phyloP scores from a whole-genome alignment of 2,113 vertebrate genomes.

The Tragelaphus buxtoni region DNA sequence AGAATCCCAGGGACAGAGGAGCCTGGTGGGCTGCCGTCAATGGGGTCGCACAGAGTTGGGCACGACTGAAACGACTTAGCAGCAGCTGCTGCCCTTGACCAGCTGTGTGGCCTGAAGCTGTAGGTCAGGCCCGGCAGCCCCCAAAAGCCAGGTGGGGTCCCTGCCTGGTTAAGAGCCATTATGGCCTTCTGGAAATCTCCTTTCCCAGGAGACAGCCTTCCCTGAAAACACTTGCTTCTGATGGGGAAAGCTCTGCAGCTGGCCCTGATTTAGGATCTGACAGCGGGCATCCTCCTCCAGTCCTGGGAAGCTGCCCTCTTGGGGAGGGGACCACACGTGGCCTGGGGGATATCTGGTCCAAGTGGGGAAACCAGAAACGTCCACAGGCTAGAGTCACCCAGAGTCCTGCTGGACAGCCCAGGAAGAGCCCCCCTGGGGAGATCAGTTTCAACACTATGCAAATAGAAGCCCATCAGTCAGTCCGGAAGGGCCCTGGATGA shows the following conservation, averaged over 20 bases:
- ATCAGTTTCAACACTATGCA: accelerated
- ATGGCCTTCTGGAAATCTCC: background rate
- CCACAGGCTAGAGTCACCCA: background rate
- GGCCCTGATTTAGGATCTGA: background rate
- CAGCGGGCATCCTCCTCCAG: background rate
- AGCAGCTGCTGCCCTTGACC: background rate
- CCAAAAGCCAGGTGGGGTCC: background rate
- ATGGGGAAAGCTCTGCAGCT: background rate
- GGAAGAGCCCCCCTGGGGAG: background rate
- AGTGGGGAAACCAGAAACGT: background rate
- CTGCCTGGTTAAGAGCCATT: accelerated
- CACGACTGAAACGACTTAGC: background rate
- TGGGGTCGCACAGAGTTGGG: too few species aligned
- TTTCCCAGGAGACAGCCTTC: background rate
- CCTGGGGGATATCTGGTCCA: background rate
- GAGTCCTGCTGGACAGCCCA: background rate
- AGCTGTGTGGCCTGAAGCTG: background rate
- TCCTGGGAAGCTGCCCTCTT: background rate
- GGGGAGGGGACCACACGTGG: too few species aligned
- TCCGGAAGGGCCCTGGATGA: background rate
- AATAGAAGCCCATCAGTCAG: accelerated
- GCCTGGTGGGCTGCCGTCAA: background rate
- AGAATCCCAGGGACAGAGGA: too few species aligned
- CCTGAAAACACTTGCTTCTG: background rate
- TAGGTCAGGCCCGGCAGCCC: background rate